Evolutionary conservation across 2,797 vertebrate species (phyloP).

Genomic region (Decapterus maruadsi): DNA sequence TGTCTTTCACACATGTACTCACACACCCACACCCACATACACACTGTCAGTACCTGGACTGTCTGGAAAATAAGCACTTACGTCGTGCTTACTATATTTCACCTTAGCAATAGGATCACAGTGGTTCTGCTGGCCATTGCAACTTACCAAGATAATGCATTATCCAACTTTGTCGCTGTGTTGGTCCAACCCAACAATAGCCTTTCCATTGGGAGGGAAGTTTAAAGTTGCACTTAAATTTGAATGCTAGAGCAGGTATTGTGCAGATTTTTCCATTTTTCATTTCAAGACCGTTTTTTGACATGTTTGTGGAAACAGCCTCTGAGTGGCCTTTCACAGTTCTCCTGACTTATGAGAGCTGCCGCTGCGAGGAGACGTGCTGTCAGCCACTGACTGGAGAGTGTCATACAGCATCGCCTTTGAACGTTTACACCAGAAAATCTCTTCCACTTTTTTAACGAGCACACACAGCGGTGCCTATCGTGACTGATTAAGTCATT

Average conservation of each 20-base stretch:
- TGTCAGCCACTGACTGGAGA: too few species aligned
- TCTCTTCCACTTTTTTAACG: too few species aligned
- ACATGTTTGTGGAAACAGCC: slow-evolving; percentile 7
- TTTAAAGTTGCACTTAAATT: not conserved
- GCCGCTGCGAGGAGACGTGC: too few species aligned
- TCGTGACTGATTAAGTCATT: too few species aligned
- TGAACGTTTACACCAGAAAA: too few species aligned
- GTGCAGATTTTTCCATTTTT: not conserved
- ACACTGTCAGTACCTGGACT: not conserved
- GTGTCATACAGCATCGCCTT: too few species aligned
- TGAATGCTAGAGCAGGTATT: not conserved
- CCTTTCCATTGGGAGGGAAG: not conserved
- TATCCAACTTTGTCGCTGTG: not conserved
- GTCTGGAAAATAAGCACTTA: not conserved
- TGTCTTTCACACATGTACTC: slow-evolving; percentile 9
- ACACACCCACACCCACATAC: not conserved
- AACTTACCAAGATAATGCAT: not conserved
- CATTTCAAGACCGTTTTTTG: not conserved
- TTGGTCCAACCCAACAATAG: not conserved
- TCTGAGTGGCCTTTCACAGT: too few species aligned
- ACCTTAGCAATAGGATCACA: not conserved
- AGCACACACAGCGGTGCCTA: too few species aligned
- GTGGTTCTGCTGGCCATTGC: not conserved
- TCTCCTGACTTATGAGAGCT: too few species aligned
- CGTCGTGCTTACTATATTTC: not conserved